Percentiles rank a stretch among this genome's conserved stretches.
phyloP scores from a whole-genome alignment of 2,888 invertebrate genomes.

The Eristalinus aeneus region DNA sequence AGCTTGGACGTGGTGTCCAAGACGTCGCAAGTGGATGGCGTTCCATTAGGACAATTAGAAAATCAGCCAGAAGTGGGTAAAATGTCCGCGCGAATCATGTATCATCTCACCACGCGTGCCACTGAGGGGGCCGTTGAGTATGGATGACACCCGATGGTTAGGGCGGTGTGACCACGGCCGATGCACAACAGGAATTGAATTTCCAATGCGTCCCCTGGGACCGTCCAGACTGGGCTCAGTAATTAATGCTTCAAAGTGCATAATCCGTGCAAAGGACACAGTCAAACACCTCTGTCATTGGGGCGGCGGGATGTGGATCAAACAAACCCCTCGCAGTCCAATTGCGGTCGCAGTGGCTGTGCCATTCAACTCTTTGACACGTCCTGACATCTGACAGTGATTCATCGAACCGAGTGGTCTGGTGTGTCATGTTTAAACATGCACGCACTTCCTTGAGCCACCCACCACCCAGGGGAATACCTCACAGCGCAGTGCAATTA shows the following conservation, averaged over 20 bases:
- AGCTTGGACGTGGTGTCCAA: too few relatives aligned
- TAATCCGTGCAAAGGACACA: neutral
- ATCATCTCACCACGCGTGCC: constrained; percentile 17
- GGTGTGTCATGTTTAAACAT: neutral
- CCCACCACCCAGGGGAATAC: constrained; percentile 30
- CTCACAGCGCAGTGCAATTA: constrained; percentile 62
- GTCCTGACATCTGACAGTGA: constrained; percentile 68
- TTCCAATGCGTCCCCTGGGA: constrained; percentile 59
- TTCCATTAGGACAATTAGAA: constrained; percentile 52
- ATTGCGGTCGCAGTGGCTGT: constrained; percentile 2
- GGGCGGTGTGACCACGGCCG: neutral
- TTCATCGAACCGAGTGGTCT: constrained; percentile 58
- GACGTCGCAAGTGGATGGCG: too few relatives aligned
- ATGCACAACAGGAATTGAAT: constrained; percentile 5
- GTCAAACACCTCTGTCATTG: neutral
- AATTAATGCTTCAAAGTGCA: constrained; percentile 51
- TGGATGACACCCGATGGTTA: constrained; percentile 9
- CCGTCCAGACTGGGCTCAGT: constrained; percentile 32
- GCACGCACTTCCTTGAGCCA: neutral
- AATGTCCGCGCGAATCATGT: constrained; percentile 17
- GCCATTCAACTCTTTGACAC: constrained; percentile 41
- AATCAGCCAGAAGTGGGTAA: constrained; percentile 34
- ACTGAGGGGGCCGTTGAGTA: constrained; percentile 2
- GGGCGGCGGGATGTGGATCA: neutral
- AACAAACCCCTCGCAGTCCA: neutral